Base-by-base conservation (phyloP, 2,797 vertebrate species). In the Nannoperca obscura region DNA sequence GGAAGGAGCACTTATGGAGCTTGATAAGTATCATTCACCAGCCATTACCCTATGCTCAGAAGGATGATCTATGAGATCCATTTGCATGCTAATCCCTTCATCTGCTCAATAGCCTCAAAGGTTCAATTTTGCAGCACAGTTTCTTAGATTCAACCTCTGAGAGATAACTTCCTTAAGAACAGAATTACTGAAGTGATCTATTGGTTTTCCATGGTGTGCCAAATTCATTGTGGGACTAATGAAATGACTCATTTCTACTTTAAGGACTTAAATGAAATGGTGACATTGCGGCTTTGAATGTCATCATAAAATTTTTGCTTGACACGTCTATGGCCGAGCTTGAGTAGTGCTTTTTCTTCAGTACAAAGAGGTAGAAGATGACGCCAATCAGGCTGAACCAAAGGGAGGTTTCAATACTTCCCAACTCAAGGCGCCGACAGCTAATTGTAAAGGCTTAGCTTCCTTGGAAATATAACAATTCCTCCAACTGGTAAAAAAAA, bases 1-100 rank as follows among this genome's bases (percentile, higher is more conserved):
- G 90, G 90, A 88, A 79, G 84, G 86, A 94, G 94, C 94, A 95
- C 95, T 96, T 95, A 95, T 74, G 78, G 90, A 93, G 88, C 91
- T 91, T 95, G 91, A 94, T 93, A 93, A 94, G 93, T 92, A 92
- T 94, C 92, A 92, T 94, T 93, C 88, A 90, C 84, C 80, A 67
- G 91, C 88, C 92, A 90, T 95, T 94, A 95, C 77, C 92, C 92
- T 93, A 76, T 93, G 91, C 84, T 91, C 92, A 91, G 84, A 86
- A 76, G 90, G 70, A 90, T 92, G 93, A 96, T 94, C 83, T 88
- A 94, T 92, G 73, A 74, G 19, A 84, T 40, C 88, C 87, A 89
- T 94, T 93, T 93, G 87, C 88, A 93, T 93, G 90, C 82, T 88
- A 93, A 94, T 90, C 89, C 86, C 84, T 74, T 74, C 80, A 86